phyloP scores from a whole-genome alignment of 2,797 vertebrate species.

The Lacerta bilineata region DNA sequence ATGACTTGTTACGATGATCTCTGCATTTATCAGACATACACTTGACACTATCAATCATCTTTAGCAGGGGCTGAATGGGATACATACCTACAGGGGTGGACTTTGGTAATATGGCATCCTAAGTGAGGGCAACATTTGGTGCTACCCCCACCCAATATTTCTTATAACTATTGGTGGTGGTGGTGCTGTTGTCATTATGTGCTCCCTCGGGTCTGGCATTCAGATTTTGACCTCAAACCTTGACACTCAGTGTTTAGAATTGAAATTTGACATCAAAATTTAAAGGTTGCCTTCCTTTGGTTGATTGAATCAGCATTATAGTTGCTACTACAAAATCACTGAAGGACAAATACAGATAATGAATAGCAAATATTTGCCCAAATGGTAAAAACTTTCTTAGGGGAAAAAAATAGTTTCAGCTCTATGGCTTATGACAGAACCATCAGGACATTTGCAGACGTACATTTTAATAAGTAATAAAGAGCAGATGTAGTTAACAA shows the following conservation, averaged over 20 bases:
- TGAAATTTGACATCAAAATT: background rate
- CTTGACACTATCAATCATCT: background rate
- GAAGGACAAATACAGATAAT: background rate
- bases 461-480: slow-evolving; percentile 57
- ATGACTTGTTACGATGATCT: background rate
- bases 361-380: background rate
- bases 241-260: background rate
- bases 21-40: background rate
- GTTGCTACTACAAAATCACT: background rate
- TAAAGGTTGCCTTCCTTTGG: background rate
- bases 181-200: too few species aligned
- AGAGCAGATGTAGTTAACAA: slow-evolving; percentile 59
- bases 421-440: background rate
- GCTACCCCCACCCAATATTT: too few species aligned
- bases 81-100: too few species aligned
- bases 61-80: too few species aligned
- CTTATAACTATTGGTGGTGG: too few species aligned
- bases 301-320: background rate
- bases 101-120: too few species aligned
- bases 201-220: background rate
- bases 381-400: background rate
- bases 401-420: background rate
- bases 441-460: background rate
- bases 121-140: too few species aligned
- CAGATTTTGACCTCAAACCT: background rate